These are phyloP conservation scores for Anolis apletophallus DNA, from an alignment of 2,797 vertebrate genomes.

Conservation along the genomic window DNA sequence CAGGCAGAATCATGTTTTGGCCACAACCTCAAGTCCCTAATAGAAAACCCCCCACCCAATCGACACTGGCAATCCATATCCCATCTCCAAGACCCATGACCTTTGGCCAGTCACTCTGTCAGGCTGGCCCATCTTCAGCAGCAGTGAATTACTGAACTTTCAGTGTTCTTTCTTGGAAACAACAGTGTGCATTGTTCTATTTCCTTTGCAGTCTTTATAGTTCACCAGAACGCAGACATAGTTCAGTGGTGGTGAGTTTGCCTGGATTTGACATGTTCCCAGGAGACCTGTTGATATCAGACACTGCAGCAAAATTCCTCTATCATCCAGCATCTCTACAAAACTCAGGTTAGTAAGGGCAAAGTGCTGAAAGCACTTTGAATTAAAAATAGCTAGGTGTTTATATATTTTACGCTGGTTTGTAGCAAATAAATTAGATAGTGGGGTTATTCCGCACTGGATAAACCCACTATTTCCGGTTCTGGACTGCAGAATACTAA, in stretches of 20 bases:
- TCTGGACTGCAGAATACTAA: too few species aligned
- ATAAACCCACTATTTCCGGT: too few species aligned
- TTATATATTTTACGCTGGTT: neutral
- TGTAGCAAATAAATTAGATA: too few species aligned
- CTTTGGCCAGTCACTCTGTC: neutral
- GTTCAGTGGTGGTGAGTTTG: constrained; percentile 89
- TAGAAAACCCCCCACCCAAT: too few species aligned
- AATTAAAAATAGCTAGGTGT: neutral
- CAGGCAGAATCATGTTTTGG: too few species aligned
- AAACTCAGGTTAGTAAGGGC: constrained; percentile 64
- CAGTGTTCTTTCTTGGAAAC: neutral
- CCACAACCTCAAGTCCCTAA: too few species aligned
- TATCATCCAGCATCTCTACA: constrained; percentile 75
- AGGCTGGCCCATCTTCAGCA: neutral
- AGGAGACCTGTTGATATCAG: constrained; percentile 89
- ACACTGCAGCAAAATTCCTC: constrained; percentile 81
- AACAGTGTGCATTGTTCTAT: neutral
- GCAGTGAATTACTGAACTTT: neutral
- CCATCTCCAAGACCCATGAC: neutral
- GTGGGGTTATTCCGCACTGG: too few species aligned
- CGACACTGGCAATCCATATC: too few species aligned
- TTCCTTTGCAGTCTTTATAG: constrained; percentile 62
- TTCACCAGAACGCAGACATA: constrained; percentile 81
- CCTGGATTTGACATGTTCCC: constrained; percentile 87
- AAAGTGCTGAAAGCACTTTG: neutral